Base-by-base conservation (phyloP, 2,113 vertebrate genomes). In the Corythaeola cristata region DNA sequence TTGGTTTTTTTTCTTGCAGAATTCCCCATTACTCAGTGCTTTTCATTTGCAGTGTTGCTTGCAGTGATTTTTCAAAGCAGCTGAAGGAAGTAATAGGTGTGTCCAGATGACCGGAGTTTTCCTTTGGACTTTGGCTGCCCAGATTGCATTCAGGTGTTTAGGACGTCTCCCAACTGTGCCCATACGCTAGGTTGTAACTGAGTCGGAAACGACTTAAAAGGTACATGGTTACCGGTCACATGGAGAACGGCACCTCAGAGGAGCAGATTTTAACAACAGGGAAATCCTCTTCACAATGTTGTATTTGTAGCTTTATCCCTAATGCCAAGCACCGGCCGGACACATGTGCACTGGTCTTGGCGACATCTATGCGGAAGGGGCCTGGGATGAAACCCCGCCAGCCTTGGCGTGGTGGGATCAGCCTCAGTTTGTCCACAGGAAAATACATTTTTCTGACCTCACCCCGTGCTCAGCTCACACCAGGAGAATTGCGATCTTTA, bases 401-500 rank as follows among this genome's bases (percentile, higher is more conserved):
- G n/a, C 35, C 39, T 66, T 1, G 0, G 47, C 4, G 0, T 0
- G 0, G 63, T 32, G 52, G 44, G 39, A 56, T 75, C 58, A 49
- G 66, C 45, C 37, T n/a, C 0, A 0, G 13, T 63, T 94, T 85
- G 64, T 52, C 52, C 58, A 6, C 2, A 76, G 85, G 33, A 74
- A 82, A 73, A 27, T 2, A 6, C 8, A 2, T 74, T 83, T 78
- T 83, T 88, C 39, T 64, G 77, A 12, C 58, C 77, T 52, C 23
- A 41, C 24, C 33, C 50, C 8, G 69, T 45, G 85, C 72, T 85
- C 33, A 3, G 44, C 33, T 90, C 62, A 13, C 6, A 6, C 33
- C 53, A 47, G 27, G 56, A 56, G 72, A 49, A 21, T 27, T 33
- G 45, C 4, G 7, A 62, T 78, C 6, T 2, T 63, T 59, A 21